Conservation (phyloP, 2,797 vertebrate genomes). For the Lithobates pipiens region DNA sequence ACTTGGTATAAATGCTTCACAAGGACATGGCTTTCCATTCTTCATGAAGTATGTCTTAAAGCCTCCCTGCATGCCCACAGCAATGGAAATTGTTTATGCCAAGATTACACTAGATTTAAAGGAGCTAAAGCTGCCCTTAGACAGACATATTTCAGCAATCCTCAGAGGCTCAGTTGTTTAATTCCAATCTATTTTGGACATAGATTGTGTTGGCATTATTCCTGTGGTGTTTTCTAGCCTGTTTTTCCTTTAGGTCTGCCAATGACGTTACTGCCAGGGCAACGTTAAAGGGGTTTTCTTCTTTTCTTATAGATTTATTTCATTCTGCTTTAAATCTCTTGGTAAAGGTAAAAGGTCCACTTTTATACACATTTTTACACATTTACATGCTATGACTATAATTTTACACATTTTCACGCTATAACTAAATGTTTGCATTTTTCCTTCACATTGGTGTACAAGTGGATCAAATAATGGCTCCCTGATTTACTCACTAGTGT, state of each 20-base stretch:
- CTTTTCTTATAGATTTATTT: too few relatives aligned
- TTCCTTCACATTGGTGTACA: too few relatives aligned
- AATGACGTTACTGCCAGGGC: too few relatives aligned
- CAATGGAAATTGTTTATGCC: constrained; percentile 55
- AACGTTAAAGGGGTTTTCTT: too few relatives aligned
- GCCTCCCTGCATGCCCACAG: constrained; percentile 44
- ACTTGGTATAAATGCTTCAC: constrained; percentile 18
- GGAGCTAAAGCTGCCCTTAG: not conserved
- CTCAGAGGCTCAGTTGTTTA: constrained; percentile 31
- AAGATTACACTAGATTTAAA: constrained; percentile 39
- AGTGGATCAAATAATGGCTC: too few relatives aligned
- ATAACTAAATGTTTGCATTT: too few relatives aligned
- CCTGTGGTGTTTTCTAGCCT: not conserved
- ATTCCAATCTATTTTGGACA: constrained; percentile 21
- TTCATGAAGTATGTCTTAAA: constrained; percentile 44
- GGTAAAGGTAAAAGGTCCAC: too few relatives aligned
- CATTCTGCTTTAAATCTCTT: too few relatives aligned
- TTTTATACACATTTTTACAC: too few relatives aligned
- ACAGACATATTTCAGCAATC: constrained; percentile 39
- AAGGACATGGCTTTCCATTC: constrained; percentile 32
- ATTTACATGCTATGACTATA: too few relatives aligned
- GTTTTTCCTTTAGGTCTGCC: not conserved
- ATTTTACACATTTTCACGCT: too few relatives aligned
- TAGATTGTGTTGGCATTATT: constrained; percentile 8
- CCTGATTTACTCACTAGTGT: too few relatives aligned